Percentiles rank a stretch among this genome's conserved stretches.
These are phyloP conservation scores for Monopterus albus DNA, from an alignment of 2,113 vertebrate genomes.

Conservation along the genomic window DNA sequence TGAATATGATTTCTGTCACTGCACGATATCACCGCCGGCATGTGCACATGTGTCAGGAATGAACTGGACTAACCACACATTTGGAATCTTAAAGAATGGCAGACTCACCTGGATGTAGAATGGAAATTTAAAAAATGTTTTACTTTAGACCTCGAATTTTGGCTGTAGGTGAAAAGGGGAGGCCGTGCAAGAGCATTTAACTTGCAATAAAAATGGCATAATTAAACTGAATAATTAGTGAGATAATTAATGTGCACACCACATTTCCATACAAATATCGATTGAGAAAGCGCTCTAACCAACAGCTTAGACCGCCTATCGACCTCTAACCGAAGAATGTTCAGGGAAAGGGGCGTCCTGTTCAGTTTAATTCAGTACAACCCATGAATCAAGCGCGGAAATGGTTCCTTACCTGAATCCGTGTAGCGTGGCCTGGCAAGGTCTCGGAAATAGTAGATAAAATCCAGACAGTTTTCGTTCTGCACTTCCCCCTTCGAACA, in stretches of 20 bases:
- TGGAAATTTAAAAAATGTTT: neutral
- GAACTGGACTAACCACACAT: neutral
- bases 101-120: too few species aligned
- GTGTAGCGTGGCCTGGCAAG: conserved; percentile 90
- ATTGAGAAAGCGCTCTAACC: neutral
- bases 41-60: neutral
- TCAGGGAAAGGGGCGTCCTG: too few species aligned
- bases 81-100: neutral
- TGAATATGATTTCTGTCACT: neutral
- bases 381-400: neutral
- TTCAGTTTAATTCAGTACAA: neutral
- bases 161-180: neutral
- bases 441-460: conserved; percentile 95
- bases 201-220: neutral
- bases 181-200: neutral
- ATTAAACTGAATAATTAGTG: conserved; percentile 1
- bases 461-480: conserved; percentile 94
- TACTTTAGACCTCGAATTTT: neutral
- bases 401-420: conserved; percentile 88
- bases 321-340: neutral
- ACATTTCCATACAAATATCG: neutral
- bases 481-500: conserved; percentile 95
- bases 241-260: neutral
- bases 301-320: neutral
- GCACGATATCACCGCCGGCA: neutral